A percentile compares a stretch with the other conserved stretches of the same genome.
phyloP scores from a whole-genome alignment of 2,797 vertebrate genomes.

The Leucoraja ocellata region DNA sequence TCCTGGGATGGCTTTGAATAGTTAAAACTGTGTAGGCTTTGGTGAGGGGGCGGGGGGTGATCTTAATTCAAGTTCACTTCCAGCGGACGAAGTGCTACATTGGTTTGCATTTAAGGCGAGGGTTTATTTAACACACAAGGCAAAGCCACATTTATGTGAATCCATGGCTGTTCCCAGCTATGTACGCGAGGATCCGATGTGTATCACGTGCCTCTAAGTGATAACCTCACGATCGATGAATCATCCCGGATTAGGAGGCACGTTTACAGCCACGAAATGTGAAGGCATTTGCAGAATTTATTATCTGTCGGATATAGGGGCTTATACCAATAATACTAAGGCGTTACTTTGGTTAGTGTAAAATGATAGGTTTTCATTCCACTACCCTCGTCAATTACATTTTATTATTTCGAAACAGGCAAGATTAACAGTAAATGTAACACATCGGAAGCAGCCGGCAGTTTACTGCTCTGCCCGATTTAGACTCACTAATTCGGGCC shows the following conservation, averaged over 20 bases:
- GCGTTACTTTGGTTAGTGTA: not conserved
- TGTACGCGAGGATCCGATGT: not conserved
- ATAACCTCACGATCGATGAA: slow-evolving; percentile 19
- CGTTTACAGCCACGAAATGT: not conserved
- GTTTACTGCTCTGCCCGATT: not conserved
- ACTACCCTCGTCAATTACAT: not conserved
- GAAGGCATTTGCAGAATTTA: slow-evolving; percentile 28
- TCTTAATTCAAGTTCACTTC: too few species aligned
- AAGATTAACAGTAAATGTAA: not conserved
- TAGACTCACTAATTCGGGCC: not conserved
- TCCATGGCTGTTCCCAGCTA: not conserved
- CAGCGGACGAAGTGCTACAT: not conserved
- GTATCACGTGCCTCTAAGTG: slow-evolving; percentile 11
- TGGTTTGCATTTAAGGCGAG: not conserved
- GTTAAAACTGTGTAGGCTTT: too few species aligned
- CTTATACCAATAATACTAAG: not conserved
- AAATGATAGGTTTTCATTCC: not conserved
- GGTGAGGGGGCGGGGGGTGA: too few species aligned
- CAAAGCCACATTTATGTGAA: slow-evolving; percentile 9
- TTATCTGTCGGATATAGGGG: not conserved
- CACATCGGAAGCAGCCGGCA: not conserved
- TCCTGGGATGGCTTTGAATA: too few species aligned
- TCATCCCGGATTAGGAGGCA: slow-evolving; percentile 22
- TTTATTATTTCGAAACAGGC: not conserved
- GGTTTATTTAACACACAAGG: slow-evolving; percentile 1